A percentile compares a stretch with the other conserved stretches of the same genome.
These are phyloP conservation scores for Microtus ochrogaster DNA, from an alignment of 2,113 vertebrate species.

Conservation along the genomic window DNA sequence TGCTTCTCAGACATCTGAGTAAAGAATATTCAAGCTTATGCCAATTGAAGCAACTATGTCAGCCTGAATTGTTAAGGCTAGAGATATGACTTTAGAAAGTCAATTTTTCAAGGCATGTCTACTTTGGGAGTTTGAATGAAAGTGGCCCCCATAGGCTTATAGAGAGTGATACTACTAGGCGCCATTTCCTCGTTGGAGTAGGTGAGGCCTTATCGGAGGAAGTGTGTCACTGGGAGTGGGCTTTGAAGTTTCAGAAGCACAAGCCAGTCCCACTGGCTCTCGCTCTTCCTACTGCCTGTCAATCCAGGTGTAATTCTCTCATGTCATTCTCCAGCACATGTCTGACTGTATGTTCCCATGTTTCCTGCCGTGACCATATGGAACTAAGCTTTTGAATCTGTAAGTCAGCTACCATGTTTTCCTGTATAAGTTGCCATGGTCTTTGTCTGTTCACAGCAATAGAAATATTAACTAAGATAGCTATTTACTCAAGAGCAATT, in stretches of 20 bases:
- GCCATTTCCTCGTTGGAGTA: background rate
- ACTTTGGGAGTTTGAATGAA: background rate
- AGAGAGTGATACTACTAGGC: background rate
- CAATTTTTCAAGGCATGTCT: conserved; percentile 79
- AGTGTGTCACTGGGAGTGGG: background rate
- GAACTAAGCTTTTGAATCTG: background rate
- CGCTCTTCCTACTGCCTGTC: background rate
- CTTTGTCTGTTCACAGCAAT: background rate
- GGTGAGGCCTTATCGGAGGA: too few relatives aligned
- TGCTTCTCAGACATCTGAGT: conserved; percentile 63
- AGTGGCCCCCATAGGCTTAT: background rate
- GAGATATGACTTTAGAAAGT: conserved; percentile 77
- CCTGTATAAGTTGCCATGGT: background rate
- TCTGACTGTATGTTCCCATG: background rate
- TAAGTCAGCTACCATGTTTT: background rate
- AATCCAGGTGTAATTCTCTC: background rate
- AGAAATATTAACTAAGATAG: background rate
- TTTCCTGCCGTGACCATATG: too few relatives aligned
- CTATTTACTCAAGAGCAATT: conserved; percentile 80
- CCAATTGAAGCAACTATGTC: conserved; percentile 68
- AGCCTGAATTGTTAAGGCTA: conserved; percentile 76
- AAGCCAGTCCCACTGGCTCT: background rate
- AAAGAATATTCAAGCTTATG: conserved; percentile 64
- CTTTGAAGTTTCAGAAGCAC: background rate
- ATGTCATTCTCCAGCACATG: background rate